phyloP scores from a whole-genome alignment of 2,797 vertebrate species.

The Danio choprae region DNA sequence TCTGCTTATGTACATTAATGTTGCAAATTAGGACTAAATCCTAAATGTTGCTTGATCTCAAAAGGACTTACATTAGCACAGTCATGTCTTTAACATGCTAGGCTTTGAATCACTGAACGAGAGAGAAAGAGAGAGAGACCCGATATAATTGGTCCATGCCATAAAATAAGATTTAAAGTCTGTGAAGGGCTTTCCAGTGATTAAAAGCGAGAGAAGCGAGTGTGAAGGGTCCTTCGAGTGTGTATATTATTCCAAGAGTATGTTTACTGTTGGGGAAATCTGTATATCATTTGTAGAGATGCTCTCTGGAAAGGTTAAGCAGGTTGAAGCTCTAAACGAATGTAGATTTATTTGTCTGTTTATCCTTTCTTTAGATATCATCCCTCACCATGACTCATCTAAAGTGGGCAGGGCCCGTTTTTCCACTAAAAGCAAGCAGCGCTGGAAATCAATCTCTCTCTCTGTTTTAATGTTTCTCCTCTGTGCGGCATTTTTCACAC shows the following conservation, averaged over 20 bases:
- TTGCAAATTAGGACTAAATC: background rate
- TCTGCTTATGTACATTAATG: conserved; percentile 62
- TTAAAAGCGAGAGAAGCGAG: conserved; percentile 55
- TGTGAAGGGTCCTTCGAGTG: conserved; percentile 13
- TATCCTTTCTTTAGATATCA: conserved; percentile 25
- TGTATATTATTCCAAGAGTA: conserved; percentile 29
- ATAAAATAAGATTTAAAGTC: conserved; percentile 65
- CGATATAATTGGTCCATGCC: conserved; percentile 66
- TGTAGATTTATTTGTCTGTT: background rate
- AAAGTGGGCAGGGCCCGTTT: conserved; percentile 8
- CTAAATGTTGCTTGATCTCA: background rate
- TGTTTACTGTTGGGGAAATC: conserved; percentile 22
- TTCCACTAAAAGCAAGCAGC: conserved; percentile 12
- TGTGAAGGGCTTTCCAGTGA: conserved; percentile 58
- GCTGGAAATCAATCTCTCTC: conserved; percentile 39
- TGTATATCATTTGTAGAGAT: conserved; percentile 30
- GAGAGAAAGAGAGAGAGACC: conserved; percentile 53
- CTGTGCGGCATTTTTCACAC: conserved; percentile 75
- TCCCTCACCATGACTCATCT: background rate
- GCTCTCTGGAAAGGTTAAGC: conserved; percentile 20
- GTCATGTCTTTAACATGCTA: conserved; percentile 47
- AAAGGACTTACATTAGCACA: background rate
- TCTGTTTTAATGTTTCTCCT: conserved; percentile 59
- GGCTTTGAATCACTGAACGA: conserved; percentile 56
- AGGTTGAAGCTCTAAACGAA: conserved; percentile 17